Conservation (phyloP, 2,113 vertebrate species). For the Podarcis muralis region DNA sequence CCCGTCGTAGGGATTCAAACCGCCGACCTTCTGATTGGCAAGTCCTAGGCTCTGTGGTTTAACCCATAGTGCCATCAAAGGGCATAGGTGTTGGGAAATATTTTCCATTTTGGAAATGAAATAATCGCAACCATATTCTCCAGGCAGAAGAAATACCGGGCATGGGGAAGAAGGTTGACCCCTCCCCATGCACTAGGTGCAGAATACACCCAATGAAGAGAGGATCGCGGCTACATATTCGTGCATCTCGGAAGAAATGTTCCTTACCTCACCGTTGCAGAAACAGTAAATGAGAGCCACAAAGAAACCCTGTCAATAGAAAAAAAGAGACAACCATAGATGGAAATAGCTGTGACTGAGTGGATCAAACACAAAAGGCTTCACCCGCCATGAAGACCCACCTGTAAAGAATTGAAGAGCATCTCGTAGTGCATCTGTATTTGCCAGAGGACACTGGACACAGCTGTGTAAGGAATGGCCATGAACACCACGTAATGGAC, state of each 20-base stretch:
- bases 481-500: constrained; percentile 97
- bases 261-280: constrained; percentile 95
- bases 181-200: no score
- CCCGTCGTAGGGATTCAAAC: no score
- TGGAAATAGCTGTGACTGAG: neutral
- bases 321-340: constrained; percentile 22
- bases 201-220: neutral
- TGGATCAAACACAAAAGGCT: no score
- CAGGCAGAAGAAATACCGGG: neutral
- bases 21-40: no score
- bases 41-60: no score
- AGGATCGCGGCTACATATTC: no score
- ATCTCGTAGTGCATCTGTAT: constrained; percentile 99
- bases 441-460: constrained; percentile 92
- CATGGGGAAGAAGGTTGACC: neutral
- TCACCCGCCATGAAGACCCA: neutral
- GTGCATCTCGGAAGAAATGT: neutral
- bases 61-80: neutral
- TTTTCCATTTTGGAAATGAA: neutral
- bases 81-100: neutral
- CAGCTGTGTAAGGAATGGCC: constrained; percentile 95
- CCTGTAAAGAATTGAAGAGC: constrained; percentile 98
- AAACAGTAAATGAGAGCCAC: constrained; percentile 99
- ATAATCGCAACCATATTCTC: neutral
- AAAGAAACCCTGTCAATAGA: constrained; percentile 88